Evolutionary conservation across 2,797 vertebrate species (phyloP).

Genomic region (Decapterus maruadsi): DNA sequence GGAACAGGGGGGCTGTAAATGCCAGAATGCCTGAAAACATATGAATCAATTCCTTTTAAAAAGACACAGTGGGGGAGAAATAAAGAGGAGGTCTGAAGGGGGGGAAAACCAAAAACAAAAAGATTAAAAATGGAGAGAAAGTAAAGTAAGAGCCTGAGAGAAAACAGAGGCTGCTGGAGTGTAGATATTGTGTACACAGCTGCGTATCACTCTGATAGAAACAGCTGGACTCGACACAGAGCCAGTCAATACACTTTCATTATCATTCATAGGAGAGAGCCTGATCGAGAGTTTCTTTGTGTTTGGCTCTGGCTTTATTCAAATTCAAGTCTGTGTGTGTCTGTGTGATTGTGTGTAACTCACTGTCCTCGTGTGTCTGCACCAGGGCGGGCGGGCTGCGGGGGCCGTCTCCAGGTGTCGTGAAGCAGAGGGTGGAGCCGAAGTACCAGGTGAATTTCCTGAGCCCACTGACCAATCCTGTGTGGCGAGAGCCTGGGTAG

Average conservation of each 20-base stretch:
- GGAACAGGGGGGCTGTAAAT: slow-evolving; percentile 66
- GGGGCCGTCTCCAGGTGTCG: slow-evolving; percentile 94
- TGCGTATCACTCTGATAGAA: slow-evolving; percentile 52
- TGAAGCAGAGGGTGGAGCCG: slow-evolving; percentile 93
- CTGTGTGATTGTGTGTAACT: slow-evolving; percentile 75
- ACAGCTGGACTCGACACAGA: slow-evolving; percentile 54
- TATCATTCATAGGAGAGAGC: slow-evolving; percentile 36
- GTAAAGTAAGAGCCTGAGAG: slow-evolving; percentile 20
- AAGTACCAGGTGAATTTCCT: slow-evolving; percentile 93
- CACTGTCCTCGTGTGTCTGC: slow-evolving; percentile 93
- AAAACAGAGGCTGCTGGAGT: slow-evolving; percentile 4
- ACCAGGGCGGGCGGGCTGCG: slow-evolving; percentile 88
- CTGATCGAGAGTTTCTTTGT: slow-evolving; percentile 29
- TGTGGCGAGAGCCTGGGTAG: slow-evolving; percentile 92
- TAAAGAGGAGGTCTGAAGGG: background rate
- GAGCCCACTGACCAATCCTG: slow-evolving; percentile 89
- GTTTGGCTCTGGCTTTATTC: slow-evolving; percentile 29
- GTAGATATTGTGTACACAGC: slow-evolving; percentile 41
- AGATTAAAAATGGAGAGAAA: slow-evolving; percentile 43
- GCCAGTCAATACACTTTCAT: slow-evolving; percentile 44
- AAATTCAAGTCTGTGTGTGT: background rate
- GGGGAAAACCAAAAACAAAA: slow-evolving; percentile 23
- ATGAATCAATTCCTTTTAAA: slow-evolving; percentile 66
- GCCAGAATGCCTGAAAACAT: slow-evolving; percentile 59
- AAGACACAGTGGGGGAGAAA: slow-evolving; percentile 31